A percentile compares a stretch with the other conserved stretches of the same genome.
phyloP scores from a whole-genome alignment of 2,797 vertebrate species.

The Sebastes minor region DNA sequence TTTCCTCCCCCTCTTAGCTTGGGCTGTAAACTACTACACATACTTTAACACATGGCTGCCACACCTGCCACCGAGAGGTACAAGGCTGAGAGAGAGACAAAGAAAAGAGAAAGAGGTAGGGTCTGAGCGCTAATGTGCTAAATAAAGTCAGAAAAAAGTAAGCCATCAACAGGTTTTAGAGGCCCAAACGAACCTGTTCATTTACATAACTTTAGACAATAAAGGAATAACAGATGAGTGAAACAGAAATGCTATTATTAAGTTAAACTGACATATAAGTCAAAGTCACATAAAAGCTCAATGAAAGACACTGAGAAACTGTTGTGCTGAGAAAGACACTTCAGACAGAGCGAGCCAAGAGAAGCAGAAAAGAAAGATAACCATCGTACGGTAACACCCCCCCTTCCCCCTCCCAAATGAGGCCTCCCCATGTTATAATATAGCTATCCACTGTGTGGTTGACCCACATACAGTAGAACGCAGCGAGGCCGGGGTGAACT shows the following conservation, averaged over 20 bases:
- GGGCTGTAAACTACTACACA: slow-evolving; percentile 65
- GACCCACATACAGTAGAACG: slow-evolving; percentile 65
- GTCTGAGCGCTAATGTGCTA: neutral
- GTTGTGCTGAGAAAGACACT: neutral
- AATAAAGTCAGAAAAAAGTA: neutral
- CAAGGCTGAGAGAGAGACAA: slow-evolving; percentile 37
- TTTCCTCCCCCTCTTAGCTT: slow-evolving; percentile 41
- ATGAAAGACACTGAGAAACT: neutral
- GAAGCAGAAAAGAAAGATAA: neutral
- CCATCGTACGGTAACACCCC: neutral
- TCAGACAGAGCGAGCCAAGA: neutral
- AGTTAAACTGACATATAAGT: neutral
- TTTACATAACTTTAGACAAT: neutral
- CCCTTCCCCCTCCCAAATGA: neutral
- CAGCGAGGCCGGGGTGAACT: slow-evolving; percentile 54
- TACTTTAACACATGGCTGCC: slow-evolving; percentile 68
- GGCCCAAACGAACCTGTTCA: neutral
- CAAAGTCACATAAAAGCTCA: slow-evolving; percentile 8
- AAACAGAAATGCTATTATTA: neutral
- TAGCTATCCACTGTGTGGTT: slow-evolving; percentile 46
- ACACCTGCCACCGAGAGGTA: slow-evolving; percentile 70
- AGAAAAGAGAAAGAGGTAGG: slow-evolving; percentile 9
- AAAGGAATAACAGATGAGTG: neutral
- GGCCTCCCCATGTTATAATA: slow-evolving; percentile 28
- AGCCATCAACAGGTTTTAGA: slow-evolving; percentile 1